Conservation (phyloP, 2,113 vertebrate genomes). For the Micromys minutus region DNA sequence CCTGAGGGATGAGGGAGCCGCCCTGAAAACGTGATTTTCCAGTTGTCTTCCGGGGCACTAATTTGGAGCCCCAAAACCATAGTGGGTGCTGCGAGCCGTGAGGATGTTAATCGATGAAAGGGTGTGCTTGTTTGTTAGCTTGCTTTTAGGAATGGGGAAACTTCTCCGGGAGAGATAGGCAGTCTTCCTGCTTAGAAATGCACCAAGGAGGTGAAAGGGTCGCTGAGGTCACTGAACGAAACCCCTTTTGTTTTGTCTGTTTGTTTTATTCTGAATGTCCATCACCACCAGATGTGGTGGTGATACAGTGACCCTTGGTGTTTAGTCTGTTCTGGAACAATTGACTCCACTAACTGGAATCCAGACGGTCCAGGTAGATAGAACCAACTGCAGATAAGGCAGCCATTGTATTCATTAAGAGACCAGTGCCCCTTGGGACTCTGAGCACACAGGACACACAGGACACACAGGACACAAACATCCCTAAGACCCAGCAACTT, state of each 20-base stretch:
- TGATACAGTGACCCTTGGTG: not conserved
- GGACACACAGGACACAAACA: not conserved
- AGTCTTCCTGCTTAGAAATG: not conserved
- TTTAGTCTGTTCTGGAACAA: conserved; percentile 7
- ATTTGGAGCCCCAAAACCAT: not conserved
- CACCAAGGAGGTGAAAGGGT: not conserved
- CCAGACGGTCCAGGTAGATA: not conserved
- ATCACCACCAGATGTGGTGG: not conserved
- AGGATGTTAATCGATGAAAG: not conserved
- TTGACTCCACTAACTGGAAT: not conserved
- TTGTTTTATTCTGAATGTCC: conserved; percentile 16
- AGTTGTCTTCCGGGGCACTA: not conserved
- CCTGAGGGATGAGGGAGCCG: not conserved
- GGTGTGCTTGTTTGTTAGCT: not conserved
- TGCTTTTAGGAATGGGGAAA: not conserved
- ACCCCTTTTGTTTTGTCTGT: not conserved
- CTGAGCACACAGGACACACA: not conserved
- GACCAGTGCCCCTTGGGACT: not conserved
- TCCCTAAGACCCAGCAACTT: not conserved
- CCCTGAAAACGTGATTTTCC: not conserved
- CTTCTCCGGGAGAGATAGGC: not conserved
- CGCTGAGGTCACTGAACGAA: not conserved
- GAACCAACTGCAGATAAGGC: not conserved
- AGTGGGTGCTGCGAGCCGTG: not conserved
- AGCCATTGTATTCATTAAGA: not conserved